Conservation (phyloP, 2,888 invertebrate genomes). For the Agrotis puta region DNA sequence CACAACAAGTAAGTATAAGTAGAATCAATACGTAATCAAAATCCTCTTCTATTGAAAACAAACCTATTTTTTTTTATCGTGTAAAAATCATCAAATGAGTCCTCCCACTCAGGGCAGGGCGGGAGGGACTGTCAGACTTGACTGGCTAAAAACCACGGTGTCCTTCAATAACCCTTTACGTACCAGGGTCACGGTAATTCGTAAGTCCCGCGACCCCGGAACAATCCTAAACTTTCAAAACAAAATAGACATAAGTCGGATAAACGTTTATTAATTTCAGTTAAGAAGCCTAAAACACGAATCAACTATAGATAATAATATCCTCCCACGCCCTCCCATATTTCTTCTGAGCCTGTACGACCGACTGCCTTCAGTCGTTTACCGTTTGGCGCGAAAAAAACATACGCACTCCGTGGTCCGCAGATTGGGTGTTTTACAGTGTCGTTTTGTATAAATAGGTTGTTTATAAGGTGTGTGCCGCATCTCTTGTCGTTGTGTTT, state of each 20-base stretch:
- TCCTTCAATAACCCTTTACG: no score
- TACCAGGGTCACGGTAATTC: no score
- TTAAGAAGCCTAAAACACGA: conserved; percentile 54
- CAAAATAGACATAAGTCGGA: background rate
- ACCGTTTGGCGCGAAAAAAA: conserved; percentile 79
- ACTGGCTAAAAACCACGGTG: no score
- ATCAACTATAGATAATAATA: conserved; percentile 51
- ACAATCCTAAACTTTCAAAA: background rate
- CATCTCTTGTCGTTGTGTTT: conserved; percentile 74
- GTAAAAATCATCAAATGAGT: no score
- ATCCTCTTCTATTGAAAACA: background rate
- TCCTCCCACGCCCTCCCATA: conserved; percentile 72
- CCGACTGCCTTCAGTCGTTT: conserved; percentile 68
- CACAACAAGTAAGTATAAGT: no score
- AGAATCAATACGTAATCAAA: no score
- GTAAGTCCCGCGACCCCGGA: no score
- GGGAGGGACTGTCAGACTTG: no score
- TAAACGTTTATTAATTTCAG: conserved; percentile 29
- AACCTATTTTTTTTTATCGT: no score
- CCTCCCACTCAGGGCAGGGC: no score
- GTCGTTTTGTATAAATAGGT: conserved; percentile 80
- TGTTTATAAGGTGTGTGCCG: conserved; percentile 80
- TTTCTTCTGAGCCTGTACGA: conserved; percentile 61
- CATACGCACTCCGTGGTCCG: conserved; percentile 50
- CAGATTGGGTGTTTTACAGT: conserved; percentile 63